Percentiles rank a stretch among this genome's conserved stretches.
These are phyloP conservation scores for Tolmerus cingulatus DNA, from an alignment of 2,888 invertebrate genomes.

Conservation along the genomic window DNA sequence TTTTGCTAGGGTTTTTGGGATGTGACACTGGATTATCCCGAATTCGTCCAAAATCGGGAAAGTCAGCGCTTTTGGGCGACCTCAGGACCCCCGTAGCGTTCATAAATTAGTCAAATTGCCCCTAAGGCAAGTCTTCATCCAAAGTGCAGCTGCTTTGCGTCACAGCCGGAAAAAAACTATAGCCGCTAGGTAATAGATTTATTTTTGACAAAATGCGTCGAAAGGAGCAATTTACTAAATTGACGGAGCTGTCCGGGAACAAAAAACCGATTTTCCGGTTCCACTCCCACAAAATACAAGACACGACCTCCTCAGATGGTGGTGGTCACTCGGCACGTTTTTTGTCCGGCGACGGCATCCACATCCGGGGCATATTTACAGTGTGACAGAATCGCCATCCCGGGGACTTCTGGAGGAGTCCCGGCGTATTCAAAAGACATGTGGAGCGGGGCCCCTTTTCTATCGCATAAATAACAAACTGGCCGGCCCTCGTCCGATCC, in stretches of 20 bases:
- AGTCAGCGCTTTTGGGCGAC: neutral
- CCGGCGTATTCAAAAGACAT: neutral
- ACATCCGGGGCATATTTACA: constrained; percentile 13
- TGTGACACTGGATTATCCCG: neutral
- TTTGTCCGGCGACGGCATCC: neutral
- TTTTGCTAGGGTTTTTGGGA: neutral
- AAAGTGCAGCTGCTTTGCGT: constrained; percentile 11
- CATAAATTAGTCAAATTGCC: neutral
- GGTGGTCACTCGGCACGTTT: constrained; percentile 18
- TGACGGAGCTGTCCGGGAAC: neutral
- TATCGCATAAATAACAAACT: constrained; percentile 28
- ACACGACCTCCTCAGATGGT: neutral
- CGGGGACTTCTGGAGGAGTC: neutral
- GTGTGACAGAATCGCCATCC: constrained; percentile 27
- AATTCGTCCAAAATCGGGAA: neutral
- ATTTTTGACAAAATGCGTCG: neutral
- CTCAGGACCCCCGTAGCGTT: neutral
- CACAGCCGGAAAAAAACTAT: neutral
- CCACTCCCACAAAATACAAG: constrained; percentile 9
- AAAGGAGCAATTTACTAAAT: constrained; percentile 27
- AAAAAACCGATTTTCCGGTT: constrained; percentile 18
- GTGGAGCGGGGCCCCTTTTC: constrained; percentile 11
- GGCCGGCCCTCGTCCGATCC: neutral
- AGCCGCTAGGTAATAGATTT: constrained; percentile 18
- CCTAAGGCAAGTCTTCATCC: neutral